phyloP scores from a whole-genome alignment of 2,797 vertebrate species.

The Mycteria americana region DNA sequence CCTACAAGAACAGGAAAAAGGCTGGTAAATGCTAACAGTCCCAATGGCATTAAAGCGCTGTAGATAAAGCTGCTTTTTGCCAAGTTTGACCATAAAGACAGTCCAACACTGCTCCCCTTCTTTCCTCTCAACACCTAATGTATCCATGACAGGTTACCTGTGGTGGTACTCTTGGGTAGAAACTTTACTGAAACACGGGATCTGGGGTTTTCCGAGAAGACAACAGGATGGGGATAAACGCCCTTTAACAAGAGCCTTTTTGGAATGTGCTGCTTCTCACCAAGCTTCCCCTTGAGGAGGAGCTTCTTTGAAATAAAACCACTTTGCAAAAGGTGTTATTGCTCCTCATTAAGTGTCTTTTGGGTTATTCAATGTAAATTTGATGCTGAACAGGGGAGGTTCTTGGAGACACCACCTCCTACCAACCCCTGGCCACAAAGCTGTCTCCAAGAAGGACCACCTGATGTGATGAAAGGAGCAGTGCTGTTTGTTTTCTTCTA shows the following conservation, averaged over 20 bases:
- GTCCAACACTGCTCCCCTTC: not conserved
- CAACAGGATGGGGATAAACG: not conserved
- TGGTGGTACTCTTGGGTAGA: accelerated
- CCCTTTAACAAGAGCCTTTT: not conserved
- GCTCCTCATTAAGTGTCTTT: not conserved
- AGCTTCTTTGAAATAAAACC: not conserved
- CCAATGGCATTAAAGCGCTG: not conserved
- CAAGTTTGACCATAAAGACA: not conserved
- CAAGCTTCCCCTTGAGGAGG: not conserved
- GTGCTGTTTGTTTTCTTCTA: not conserved
- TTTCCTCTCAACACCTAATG: too few species aligned
- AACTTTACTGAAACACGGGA: not conserved
- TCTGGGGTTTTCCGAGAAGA: not conserved
- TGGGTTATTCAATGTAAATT: constrained; percentile 58
- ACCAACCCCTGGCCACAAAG: not conserved
- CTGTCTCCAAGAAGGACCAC: constrained; percentile 3
- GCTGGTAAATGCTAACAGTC: not conserved
- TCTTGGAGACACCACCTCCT: not conserved
- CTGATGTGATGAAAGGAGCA: constrained; percentile 26
- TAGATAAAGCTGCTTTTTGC: not conserved
- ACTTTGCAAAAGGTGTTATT: not conserved
- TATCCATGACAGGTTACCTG: accelerated
- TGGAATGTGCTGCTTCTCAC: not conserved
- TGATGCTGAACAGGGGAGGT: not conserved
- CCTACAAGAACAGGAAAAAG: not conserved